Percentiles rank a stretch among this genome's conserved stretches.
Conservation (phyloP, 2,797 vertebrate genomes). For the Sebastes baramenuke region DNA sequence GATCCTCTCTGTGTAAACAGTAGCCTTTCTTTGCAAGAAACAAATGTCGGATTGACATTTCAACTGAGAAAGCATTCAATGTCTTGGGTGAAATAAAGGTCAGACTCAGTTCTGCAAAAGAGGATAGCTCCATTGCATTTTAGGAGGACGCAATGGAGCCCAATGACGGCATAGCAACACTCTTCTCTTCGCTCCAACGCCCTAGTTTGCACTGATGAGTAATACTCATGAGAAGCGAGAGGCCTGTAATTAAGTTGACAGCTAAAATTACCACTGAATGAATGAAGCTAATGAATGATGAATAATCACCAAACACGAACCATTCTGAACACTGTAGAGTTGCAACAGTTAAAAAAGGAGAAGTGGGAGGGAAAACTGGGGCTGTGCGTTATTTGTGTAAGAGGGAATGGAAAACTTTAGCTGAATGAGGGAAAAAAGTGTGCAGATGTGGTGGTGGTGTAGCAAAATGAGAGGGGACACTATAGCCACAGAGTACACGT, state of each 20-base stretch:
- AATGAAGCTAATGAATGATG: too few relatives aligned
- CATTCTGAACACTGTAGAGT: not conserved
- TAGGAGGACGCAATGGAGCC: not conserved
- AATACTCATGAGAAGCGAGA: slow-evolving; percentile 3
- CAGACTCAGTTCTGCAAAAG: not conserved
- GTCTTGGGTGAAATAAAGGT: not conserved
- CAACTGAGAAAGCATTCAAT: not conserved
- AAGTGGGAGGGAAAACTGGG: slow-evolving; percentile 11
- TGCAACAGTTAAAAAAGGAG: slow-evolving; percentile 12
- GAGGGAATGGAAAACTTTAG: slow-evolving; percentile 47
- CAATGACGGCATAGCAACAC: not conserved
- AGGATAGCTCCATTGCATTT: not conserved
- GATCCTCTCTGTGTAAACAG: not conserved
- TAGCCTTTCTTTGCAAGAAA: not conserved
- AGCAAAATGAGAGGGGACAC: not conserved
- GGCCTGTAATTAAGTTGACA: slow-evolving; percentile 6
- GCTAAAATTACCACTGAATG: not conserved
- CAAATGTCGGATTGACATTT: not conserved
- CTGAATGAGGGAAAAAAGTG: not conserved
- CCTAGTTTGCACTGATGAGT: slow-evolving; percentile 16
- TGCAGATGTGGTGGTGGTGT: not conserved
- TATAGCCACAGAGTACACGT: not conserved
- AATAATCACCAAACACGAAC: not conserved
- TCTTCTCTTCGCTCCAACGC: not conserved
- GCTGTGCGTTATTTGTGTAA: slow-evolving; percentile 4